Evolutionary conservation across 1,140 invertebrate genomes (phyloP), one percentile per base, ranked within the genome.

Genomic region (Saccostrea cuccullata): DNA sequence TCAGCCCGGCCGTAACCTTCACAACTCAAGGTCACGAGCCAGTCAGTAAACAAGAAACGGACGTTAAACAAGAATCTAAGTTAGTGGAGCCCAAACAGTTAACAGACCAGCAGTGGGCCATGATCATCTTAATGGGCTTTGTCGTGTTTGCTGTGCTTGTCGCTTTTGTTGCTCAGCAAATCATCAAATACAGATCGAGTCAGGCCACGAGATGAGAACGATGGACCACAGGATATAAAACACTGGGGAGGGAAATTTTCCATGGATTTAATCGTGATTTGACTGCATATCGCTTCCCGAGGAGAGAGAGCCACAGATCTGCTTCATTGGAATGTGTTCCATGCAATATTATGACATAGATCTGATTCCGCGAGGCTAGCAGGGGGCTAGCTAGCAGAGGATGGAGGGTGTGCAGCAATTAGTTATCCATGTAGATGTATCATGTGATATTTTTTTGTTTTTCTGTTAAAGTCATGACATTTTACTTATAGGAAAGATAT

Each of bases 41-140:
- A 20, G 88, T 90, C 15, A 89, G 90, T 23, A 47, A 84, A 13
- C 64, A 89, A 23, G 87, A 89, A 47, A 40, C 77, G 0, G 86
- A 84, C 73, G 67, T 73, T 23, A 36, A 87, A 5, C 36, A 82
- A 20, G 91, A 91, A 56, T 88, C 89, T 56, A 91, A 90, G 77
- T 58, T 91, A 89, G 86, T 91, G 5, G 94, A 95, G 87, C 94
- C 95, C 85, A 95, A 95, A 91, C 95, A 95, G 85, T 93, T 97
- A 92, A 96, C 96, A 40, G 96, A 97, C 93, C 96, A 96, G 89
- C 96, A 97, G 91, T 96, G 95, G 93, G 96, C 96, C 85, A 94
- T 96, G 86, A 95, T 97, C 82, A 96, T 97, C 92, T 94, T 97
- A 55, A 93, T 95, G 84, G 95, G 95, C 60, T 96, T 97, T 94